Evolutionary conservation across 2,888 invertebrate species (phyloP), one percentile per base, ranked within the genome.

Genomic region (Entomobrya multifasciata): DNA sequence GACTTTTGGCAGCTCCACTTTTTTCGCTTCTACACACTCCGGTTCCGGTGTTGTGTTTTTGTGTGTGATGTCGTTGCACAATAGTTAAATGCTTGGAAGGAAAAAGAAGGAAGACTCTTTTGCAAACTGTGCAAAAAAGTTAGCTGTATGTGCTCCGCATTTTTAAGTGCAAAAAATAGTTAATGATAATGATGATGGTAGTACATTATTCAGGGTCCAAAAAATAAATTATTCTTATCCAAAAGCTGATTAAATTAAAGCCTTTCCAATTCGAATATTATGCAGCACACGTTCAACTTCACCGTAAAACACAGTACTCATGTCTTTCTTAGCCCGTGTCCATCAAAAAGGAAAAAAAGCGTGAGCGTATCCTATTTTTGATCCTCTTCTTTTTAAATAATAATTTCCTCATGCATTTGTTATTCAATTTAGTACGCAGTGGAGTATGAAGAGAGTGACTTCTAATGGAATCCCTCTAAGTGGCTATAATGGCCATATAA

Each of bases 1-100:
- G 47, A 36, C 52, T 80, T 67, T 80, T 80, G 80, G 80, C 80
- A 80, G 80, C 65, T 52, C 80, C 80, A 80, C 67, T 80, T 80
- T 80, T 62, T 52, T 49, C 20, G 25, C 52, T 8, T 6, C 36
- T 36, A 8, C 36, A 6, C 36, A 36, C n/a, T 49, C 44, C 44
- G 52, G 30, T 15, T 72, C 10, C 20, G 25, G 8, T 17, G 1
- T 72, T 49, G 49, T 36, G 36, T 6, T 36, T 36, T 36, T 8
- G 36, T n/a, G n/a, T n/a, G 27, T 72, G 25, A 17, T 27, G 49
- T 52, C 1, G 47, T n/a, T 67, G 67, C 41, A 22, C 22, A n/a
- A 65, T 17, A 60, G 27, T 22, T n/a, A 1, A 27, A 60, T 57
- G 6, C 55, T 4, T 57, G 17, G 22, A 57, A 25, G 10, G 17